phyloP scores from a whole-genome alignment of 1,140 invertebrate species.

The Ectropis grisescens region DNA sequence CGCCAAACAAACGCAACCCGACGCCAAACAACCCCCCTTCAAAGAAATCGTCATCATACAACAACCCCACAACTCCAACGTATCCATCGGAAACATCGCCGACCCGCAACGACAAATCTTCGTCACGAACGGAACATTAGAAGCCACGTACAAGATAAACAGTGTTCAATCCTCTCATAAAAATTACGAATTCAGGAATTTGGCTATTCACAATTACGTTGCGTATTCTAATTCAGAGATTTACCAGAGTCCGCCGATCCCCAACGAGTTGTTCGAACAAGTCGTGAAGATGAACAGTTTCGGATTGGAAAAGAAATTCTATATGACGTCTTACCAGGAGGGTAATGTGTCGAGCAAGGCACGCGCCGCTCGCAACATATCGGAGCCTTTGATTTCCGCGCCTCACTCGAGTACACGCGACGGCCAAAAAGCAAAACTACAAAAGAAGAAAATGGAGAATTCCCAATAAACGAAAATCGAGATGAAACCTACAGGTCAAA shows the following conservation, averaged over 20 bases:
- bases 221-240: too few relatives aligned
- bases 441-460: too few relatives aligned
- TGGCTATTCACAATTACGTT: slow-evolving; percentile 28
- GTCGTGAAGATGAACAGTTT: slow-evolving; percentile 16
- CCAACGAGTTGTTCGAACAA: slow-evolving; percentile 16
- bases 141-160: slow-evolving; percentile 15
- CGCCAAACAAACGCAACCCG: not conserved
- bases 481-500: too few relatives aligned
- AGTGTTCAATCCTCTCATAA: slow-evolving; percentile 8
- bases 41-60: slow-evolving; percentile 46
- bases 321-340: too few relatives aligned
- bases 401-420: too few relatives aligned
- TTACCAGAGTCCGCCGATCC: slow-evolving; percentile 15
- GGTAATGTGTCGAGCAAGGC: too few relatives aligned
- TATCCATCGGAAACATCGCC: slow-evolving; percentile 1
- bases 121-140: slow-evolving; percentile 18
- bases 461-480: too few relatives aligned
- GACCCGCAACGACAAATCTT: slow-evolving; percentile 17
- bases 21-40: slow-evolving; percentile 18
- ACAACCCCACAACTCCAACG: slow-evolving; percentile 18
- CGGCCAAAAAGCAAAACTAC: too few relatives aligned
- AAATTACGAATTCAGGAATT: slow-evolving; percentile 40
- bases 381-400: too few relatives aligned
- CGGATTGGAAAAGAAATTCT: too few relatives aligned
- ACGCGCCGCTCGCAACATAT: too few relatives aligned